Evolutionary conservation across 2,888 invertebrate genomes (phyloP), one percentile per base, ranked within the genome.

Genomic region (Dorcus parallelipipedus): DNA sequence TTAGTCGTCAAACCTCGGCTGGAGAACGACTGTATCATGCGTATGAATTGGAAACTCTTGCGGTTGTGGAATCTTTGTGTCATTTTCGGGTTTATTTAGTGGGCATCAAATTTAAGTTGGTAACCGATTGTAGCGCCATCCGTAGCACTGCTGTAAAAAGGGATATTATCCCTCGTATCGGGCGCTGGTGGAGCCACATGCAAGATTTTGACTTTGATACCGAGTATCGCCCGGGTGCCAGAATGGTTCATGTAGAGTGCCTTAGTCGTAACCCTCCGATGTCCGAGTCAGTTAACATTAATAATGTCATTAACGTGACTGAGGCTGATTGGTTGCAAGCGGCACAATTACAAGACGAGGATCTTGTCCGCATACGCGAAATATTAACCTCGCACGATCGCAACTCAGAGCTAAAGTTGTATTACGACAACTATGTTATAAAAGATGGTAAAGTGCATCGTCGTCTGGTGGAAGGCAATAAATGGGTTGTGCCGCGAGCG

Each of bases 111-210:
- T 14, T 14, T 14, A 14, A 14, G 14, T 14, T 14, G 1, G 1
- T 14, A 2, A 75, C 73, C 0, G 74, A 75, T 60, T 75, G 73
- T 49, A 60, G 64, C 9, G 71, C 73, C 2, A 71, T 76, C 41
- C 55, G 65, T 14, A 64, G 61, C 55, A 73, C 72, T 0, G 68
- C 74, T 69, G 45, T 61, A 1, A 76, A 76, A 49, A 69, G 65
- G 52, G 69, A 73, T 53, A 55, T 72, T 5, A 59, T 59, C 1
- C 60, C 68, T 5, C 52, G 70, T 63, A 67, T 76, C n/a, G 72
- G 73, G 3, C 63, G 72, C 63, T 72, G 71, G 71, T 66, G 64
- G 1, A 69, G 10, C n/a, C n/a, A n/a, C n/a, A 43, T 74, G 23
- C 65, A 70, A 62, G 71, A 73, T 48, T 74, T 57, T 52, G 51